These are phyloP conservation scores for Onychostruthus taczanowskii DNA, from an alignment of 2,113 vertebrate genomes.

Conservation along the genomic window DNA sequence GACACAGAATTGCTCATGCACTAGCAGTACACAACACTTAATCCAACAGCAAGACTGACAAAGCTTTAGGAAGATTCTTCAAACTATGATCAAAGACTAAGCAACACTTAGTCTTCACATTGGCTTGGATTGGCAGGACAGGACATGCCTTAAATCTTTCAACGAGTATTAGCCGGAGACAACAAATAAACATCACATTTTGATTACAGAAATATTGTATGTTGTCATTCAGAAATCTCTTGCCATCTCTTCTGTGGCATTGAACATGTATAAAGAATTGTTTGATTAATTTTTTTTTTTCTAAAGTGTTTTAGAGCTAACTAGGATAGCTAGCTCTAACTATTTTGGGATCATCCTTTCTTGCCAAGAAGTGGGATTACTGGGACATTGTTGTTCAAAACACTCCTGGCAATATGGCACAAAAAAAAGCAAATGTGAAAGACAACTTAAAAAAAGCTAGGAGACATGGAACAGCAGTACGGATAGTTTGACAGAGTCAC, in stretches of 20 bases:
- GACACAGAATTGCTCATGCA: not conserved
- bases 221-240: not conserved
- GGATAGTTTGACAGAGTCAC: not conserved
- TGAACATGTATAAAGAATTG: not conserved
- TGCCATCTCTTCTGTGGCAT: not conserved
- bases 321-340: not conserved
- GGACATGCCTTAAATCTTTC: not conserved
- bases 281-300: not conserved
- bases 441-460: not conserved
- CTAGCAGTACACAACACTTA: not conserved
- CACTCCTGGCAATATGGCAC: not conserved
- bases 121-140: not conserved
- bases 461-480: not conserved
- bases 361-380: not conserved
- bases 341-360: not conserved
- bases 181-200: not conserved
- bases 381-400: not conserved
- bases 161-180: not conserved
- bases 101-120: too few relatives aligned
- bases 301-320: not conserved
- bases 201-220: not conserved
- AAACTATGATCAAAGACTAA: not conserved
- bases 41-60: not conserved
- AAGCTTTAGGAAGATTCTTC: not conserved
- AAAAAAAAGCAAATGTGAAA: not conserved